Evolutionary conservation across 1,140 invertebrate genomes (phyloP).

Genomic region (Drosophila ficusphila): DNA sequence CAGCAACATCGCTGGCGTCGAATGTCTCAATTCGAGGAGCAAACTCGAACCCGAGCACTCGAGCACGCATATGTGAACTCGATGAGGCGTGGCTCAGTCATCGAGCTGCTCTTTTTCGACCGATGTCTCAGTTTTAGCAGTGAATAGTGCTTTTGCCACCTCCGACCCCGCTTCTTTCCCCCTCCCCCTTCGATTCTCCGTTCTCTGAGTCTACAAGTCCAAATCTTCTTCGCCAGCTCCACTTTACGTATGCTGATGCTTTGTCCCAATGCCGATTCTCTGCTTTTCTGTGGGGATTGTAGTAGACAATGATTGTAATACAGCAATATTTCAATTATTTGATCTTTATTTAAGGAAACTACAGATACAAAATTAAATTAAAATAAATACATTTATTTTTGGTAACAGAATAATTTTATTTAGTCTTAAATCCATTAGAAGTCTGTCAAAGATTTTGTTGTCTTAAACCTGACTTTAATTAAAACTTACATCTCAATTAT

Average conservation of each 20-base stretch:
- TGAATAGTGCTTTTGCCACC: slow-evolving; percentile 10
- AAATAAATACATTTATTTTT: no score
- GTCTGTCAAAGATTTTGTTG: no score
- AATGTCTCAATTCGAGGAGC: slow-evolving; percentile 73
- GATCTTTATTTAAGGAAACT: no score
- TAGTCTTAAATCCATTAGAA: no score
- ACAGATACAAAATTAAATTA: no score
- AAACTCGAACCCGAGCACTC: slow-evolving; percentile 45
- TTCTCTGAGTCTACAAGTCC: background rate
- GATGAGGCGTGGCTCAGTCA: slow-evolving; percentile 67
- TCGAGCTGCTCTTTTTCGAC: slow-evolving; percentile 43
- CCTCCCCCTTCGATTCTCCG: background rate
- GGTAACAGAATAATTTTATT: no score
- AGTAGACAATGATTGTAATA: no score
- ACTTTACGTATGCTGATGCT: slow-evolving; percentile 12
- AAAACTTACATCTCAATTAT: no score
- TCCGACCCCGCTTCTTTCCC: background rate
- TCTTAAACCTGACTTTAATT: no score
- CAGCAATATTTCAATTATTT: no score
- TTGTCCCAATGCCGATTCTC: slow-evolving; percentile 16
- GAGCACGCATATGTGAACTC: slow-evolving; percentile 68
- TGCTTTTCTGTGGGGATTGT: background rate
- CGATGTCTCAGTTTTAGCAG: slow-evolving; percentile 10
- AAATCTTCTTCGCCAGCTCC: slow-evolving; percentile 16
- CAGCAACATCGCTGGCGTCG: slow-evolving; percentile 52